Base-by-base conservation (phyloP, 2,888 invertebrate species). In the Sycophila texana region DNA sequence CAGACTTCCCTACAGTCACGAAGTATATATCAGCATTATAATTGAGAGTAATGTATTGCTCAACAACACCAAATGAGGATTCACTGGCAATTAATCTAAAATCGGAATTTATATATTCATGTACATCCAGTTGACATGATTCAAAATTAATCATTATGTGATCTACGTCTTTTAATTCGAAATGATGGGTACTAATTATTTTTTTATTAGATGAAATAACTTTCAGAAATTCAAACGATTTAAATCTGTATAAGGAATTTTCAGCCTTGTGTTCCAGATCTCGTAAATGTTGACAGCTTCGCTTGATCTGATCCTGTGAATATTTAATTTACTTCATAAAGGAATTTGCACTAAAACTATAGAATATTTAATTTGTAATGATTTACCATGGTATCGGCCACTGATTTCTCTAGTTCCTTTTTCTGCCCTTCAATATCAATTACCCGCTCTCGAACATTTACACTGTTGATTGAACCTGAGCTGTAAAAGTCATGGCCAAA, bases 171-270 rank as follows among this genome's bases (percentile, higher is more conserved):
- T 88, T 76, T 78, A 82, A 80, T 85, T 89, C 86, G 77, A 91
- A 89, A 53, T 88, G 84, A 82, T 89, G 87, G 7, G 90, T 77
- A 55, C 87, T 86, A 30, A 83, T 78, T 18, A 91, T 86, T 2
- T 77, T 65, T 2, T 82, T 65, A 18, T 87, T 81, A 53, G 88
- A 89, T 51, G 88, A 81, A 1, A 91, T 78, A 2, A 84, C 78
- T 83, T 90, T 90, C 1, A 90, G 79, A 70, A 90, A 87, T 60
- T 92, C 92, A 63, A 94, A 90, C 82, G 92, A 91, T 84, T 92
- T 91, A 68, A 92, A 90, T 81, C 90, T 89, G 84, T 91, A 91
- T 39, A 91, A 87, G 86, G 91, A 91, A 5, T 89, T 87, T 70
- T 90, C 86, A 0, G 90, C 86, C 30, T 49, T 18, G 16, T n/a